Base-by-base conservation (phyloP, 2,888 invertebrate genomes). In the Prosopocoilus inquinatus region DNA sequence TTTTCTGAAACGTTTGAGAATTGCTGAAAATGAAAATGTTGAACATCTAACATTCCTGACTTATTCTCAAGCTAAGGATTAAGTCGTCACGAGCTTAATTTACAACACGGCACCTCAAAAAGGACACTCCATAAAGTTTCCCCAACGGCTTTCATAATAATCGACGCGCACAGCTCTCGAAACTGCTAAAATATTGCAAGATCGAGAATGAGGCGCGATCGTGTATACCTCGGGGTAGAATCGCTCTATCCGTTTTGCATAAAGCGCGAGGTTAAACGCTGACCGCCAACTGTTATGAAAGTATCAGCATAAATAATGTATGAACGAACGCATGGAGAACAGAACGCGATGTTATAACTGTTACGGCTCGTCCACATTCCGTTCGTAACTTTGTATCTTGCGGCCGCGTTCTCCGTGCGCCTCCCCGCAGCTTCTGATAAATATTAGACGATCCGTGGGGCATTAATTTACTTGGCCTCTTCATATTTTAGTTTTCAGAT, bases 261-360 rank as follows among this genome's bases (percentile, higher is more conserved):
- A 56, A 56, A 56, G 47, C 52, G 58, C 48, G 55, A 52, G 48
- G 58, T 58, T 58, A 56, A 58, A 52, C 51, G 47, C 55, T 56
- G 58, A 56, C 58, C 58, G 55, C 58, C 58, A 55, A 58, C 58
- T 58, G 58, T 46, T 58, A 52, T 51, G 58, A 58, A 58, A 58
- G 50, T 58, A 58, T 58, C 55, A 43, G 52, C 46, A 58, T 58
- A 58, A 55, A 58, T 58, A 58, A 58, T 58, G 58, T 56, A 58
- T 58, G 58, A 58, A 57, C 43, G 58, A 58, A 57, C 43, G 53
- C 49, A 47, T 46, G 43, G 46, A 32, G 54, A 55, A 54, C 39
- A 57, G 50, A 57, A 53, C 51, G 50, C 47, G 54, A 54, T 54
- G 58, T 50, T 58, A 48, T 43, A 58, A 58, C 58, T 55, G 58